Percentiles rank a stretch among this genome's conserved stretches.
phyloP scores from a whole-genome alignment of 1,140 invertebrate genomes.

The Phymorhynchus buccinoides region DNA sequence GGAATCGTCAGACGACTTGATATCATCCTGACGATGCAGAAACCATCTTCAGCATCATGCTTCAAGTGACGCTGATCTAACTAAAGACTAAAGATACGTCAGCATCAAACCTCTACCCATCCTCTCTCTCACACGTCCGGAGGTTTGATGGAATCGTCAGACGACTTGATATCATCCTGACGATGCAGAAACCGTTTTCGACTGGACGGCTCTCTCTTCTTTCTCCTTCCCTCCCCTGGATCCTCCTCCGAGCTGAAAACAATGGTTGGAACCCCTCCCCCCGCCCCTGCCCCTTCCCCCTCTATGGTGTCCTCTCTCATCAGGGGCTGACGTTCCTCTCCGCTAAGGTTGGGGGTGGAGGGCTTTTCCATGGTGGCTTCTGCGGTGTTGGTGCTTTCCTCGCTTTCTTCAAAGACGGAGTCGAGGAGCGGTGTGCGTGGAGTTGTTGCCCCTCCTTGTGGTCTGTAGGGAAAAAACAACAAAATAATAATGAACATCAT shows the following conservation, averaged over 20 bases:
- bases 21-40: too few species aligned
- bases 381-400: not conserved
- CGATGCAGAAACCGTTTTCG: not conserved
- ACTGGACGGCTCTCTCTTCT: not conserved
- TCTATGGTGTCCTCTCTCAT: not conserved
- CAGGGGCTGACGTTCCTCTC: not conserved
- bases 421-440: not conserved
- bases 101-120: too few species aligned
- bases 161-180: not conserved
- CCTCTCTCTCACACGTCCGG: not conserved
- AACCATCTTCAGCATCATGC: too few species aligned
- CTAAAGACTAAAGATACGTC: too few species aligned
- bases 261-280: too few species aligned
- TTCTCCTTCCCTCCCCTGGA: not conserved
- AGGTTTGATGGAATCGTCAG: not conserved
- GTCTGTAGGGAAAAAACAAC: not conserved
- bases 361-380: not conserved
- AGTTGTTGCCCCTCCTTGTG: not conserved
- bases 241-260: too few species aligned
- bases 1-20: too few species aligned
- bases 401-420: constrained; percentile 18
- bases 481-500: not conserved
- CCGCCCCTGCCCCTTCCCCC: not conserved
- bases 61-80: too few species aligned
- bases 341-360: too few species aligned